Conservation (phyloP, 2,888 invertebrate genomes). For the Pristionchus entomophagus region DNA sequence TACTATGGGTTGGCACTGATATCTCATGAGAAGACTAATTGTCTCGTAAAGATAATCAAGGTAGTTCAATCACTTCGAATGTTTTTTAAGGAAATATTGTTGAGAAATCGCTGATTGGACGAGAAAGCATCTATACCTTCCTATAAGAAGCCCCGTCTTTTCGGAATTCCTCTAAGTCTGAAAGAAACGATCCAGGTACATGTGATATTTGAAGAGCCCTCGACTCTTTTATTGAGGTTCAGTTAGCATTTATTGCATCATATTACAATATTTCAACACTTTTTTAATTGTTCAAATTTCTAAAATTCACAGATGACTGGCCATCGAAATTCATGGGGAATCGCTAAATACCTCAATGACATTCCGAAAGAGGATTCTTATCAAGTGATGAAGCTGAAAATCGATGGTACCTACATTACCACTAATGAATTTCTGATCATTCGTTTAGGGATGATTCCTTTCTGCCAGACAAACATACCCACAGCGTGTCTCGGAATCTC, state of each 20-base stretch:
- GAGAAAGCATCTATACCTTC: neutral
- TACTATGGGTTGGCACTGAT: neutral
- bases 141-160: conserved; percentile 54
- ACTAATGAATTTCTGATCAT: too few relatives aligned
- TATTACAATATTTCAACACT: too few relatives aligned
- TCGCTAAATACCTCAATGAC: neutral
- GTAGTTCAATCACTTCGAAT: neutral
- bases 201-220: neutral
- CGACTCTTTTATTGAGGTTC: too few relatives aligned
- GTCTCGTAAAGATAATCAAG: neutral
- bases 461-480: conserved; percentile 77
- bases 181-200: conserved; percentile 53
- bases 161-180: conserved; percentile 60
- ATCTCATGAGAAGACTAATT: neutral
- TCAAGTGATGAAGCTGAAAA: conserved; percentile 47
- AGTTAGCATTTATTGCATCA: too few relatives aligned
- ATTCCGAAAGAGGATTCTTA: neutral
- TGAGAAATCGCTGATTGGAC: conserved; percentile 41
- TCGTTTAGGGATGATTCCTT: conserved; percentile 77
- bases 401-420: conserved; percentile 20
- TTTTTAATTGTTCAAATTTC: neutral
- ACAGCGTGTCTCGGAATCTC: conserved; percentile 67
- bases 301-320: neutral
- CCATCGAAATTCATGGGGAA: neutral
- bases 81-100: neutral